Conservation (phyloP, 1,140 invertebrate genomes). For the Sitobion miscanthi region DNA sequence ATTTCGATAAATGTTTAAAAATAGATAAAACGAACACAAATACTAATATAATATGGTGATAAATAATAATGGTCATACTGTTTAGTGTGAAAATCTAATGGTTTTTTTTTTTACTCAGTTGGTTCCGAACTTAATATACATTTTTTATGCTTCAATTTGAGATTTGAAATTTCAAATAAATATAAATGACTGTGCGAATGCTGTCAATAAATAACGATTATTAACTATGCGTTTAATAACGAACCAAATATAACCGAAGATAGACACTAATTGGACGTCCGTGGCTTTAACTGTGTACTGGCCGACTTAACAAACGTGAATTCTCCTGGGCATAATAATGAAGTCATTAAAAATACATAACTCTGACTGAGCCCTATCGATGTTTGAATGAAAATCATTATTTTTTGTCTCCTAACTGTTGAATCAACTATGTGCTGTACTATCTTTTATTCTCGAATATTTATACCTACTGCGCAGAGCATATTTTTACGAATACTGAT, state of each 20-base stretch:
- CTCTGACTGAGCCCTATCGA: neutral
- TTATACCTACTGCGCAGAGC: neutral
- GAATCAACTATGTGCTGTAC: neutral
- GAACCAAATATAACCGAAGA: neutral
- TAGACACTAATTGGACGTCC: conserved; percentile 32
- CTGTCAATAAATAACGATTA: neutral
- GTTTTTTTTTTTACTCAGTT: neutral
- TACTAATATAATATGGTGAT: neutral
- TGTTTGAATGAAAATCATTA: neutral
- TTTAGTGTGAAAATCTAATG: neutral
- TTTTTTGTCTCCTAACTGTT: neutral
- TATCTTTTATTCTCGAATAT: neutral
- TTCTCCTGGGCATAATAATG: neutral
- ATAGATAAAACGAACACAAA: neutral
- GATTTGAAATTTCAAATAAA: neutral
- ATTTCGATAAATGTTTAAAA: neutral
- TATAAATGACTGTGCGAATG: neutral
- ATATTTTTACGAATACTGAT: neutral
- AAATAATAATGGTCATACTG: neutral
- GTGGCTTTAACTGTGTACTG: neutral
- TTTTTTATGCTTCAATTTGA: neutral
- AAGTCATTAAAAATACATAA: neutral
- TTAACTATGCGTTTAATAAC: neutral
- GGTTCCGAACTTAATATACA: neutral
- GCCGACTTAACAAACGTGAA: neutral